Base-by-base conservation (phyloP, 1,140 invertebrate species). In the Heliothis virescens region DNA sequence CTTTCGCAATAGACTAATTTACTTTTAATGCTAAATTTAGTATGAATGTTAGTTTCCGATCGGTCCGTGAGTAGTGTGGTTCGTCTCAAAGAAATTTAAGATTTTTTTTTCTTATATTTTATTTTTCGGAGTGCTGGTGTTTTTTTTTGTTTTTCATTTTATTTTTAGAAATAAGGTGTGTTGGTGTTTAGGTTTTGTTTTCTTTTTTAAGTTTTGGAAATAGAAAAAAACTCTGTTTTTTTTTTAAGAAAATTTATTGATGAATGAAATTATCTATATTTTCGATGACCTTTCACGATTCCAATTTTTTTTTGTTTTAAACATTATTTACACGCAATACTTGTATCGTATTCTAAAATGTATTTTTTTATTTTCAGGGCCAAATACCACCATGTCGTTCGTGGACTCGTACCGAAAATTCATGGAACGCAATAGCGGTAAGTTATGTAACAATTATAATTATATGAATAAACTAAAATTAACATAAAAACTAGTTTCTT, bases 391-490 rank as follows among this genome's bases (percentile, higher is more conserved):
- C 77, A 90, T 93, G 89, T 94, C 92, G 52, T 85, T 94, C 65
- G 89, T 94, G 52, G 93, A 94, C 69, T 92, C 92, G 0, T 94
- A 94, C 83, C 88, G 85, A 53, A 86, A 83, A 16, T 94, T 94
- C 74, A 94, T 94, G 93, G 92, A 94, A 78, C 82, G 83, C n/a
- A 93, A 93, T 63, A 92, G 92, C 55, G 93, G 93, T 94, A 75
- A 92, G 93, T 78, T 73, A 77, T 60, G 18, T 60, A n/a, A 72
- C 77, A 60, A 65, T 26, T 26, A 26, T 62, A 48, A 47, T 53
- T 34, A 48, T 80, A 26, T 60, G 0, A 26, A 60, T n/a, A 55
- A n/a, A n/a, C 16, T 55, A n/a, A 55, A 55, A 5, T 41, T 7
- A 41, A 9, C 9, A 41, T 41, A 41, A 41, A 9, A 41, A 41